These are phyloP conservation scores for Mastomys natalensis DNA, from an alignment of 2,113 vertebrate species.

Conservation along the genomic window DNA sequence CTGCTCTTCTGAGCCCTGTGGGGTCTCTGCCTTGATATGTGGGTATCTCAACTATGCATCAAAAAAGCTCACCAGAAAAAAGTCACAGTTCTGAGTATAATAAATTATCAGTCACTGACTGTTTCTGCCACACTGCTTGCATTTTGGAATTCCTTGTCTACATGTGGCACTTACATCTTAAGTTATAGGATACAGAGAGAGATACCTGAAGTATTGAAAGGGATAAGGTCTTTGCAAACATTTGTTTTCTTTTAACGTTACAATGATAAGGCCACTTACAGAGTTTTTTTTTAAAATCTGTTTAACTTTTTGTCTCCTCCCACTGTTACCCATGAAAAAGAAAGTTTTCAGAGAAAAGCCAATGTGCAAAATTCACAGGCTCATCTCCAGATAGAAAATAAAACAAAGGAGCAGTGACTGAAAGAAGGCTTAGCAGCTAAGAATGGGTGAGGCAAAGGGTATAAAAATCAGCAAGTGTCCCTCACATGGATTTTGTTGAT, in stretches of 20 bases:
- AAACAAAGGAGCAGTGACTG: not conserved
- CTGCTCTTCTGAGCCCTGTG: constrained; percentile 24
- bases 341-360: constrained; percentile 58
- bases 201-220: constrained; percentile 74
- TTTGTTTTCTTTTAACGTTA: constrained; percentile 70
- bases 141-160: constrained; percentile 46
- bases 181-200: constrained; percentile 68
- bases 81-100: constrained; percentile 63
- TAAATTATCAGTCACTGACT: not conserved
- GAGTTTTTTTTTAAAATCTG: constrained; percentile 67
- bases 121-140: not conserved
- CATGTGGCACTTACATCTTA: constrained; percentile 25
- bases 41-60: constrained; percentile 67
- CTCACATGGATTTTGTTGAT: not conserved
- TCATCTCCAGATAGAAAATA: constrained; percentile 21
- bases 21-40: constrained; percentile 61
- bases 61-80: constrained; percentile 54
- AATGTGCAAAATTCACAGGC: constrained; percentile 19
- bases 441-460: not conserved
- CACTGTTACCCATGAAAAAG: constrained; percentile 51
- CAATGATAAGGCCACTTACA: constrained; percentile 82
- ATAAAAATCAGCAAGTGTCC: not conserved
- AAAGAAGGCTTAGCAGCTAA: not conserved
- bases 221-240: constrained; percentile 69
- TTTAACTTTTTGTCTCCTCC: constrained; percentile 63